Percentiles rank a stretch among this genome's conserved stretches.
Conservation (phyloP, 2,113 vertebrate species). For the Protobothrops flavoviridis region DNA sequence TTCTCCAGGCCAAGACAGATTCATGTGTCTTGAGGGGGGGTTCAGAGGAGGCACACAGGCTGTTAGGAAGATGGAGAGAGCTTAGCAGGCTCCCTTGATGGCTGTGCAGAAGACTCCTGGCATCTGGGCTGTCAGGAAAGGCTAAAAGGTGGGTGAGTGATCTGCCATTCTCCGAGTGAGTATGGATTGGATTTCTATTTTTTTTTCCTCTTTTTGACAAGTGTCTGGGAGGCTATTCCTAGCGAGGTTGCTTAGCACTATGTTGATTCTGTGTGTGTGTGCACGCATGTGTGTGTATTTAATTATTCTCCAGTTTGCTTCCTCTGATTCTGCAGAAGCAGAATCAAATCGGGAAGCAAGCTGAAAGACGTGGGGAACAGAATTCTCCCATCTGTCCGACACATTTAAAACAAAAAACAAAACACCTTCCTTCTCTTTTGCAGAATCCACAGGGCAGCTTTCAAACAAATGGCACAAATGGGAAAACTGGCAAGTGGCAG, state of each 20-base stretch:
- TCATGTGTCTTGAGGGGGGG: slow-evolving; percentile 42
- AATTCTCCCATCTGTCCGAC: background rate
- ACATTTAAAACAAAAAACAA: background rate
- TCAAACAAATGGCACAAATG: background rate
- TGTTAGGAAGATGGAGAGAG: slow-evolving; percentile 26
- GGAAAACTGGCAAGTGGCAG: background rate
- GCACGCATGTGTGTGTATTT: background rate
- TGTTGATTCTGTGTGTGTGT: background rate
- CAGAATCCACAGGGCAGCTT: background rate
- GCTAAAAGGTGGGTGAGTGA: slow-evolving; percentile 17
- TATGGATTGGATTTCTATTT: background rate
- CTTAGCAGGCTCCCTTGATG: slow-evolving; percentile 32
- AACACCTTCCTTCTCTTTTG: background rate
- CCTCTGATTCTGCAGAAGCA: background rate
- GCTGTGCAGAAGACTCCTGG: slow-evolving; percentile 33
- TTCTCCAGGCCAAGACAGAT: slow-evolving; percentile 25
- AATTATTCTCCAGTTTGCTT: background rate
- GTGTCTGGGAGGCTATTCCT: background rate
- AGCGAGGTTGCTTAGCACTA: background rate
- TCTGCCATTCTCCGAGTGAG: slow-evolving; percentile 28
- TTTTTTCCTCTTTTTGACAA: background rate
- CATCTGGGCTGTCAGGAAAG: slow-evolving; percentile 26
- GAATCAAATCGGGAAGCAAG: slow-evolving; percentile 18
- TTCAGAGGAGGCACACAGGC: slow-evolving; percentile 44
- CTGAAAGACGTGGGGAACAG: background rate